Evolutionary conservation across 2,797 vertebrate genomes (phyloP), one percentile per base, ranked within the genome.

Genomic region (Dendrocincla fuliginosa): DNA sequence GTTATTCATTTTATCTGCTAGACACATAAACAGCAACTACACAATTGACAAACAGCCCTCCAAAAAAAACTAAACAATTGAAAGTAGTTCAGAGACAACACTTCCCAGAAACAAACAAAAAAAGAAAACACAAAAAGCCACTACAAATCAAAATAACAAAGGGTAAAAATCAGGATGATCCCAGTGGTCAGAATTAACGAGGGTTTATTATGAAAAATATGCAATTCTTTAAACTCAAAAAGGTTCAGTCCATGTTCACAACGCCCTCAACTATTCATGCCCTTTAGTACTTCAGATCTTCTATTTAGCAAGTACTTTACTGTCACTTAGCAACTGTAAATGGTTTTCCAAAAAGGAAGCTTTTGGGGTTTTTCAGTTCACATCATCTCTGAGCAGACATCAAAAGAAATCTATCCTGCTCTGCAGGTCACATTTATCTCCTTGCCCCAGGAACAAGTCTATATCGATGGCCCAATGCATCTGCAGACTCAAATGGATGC

Each of bases 321-420:
- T 47, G 68, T 96, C 96, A 97, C 96, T 95, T 97, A 94, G 94
- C 94, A 95, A 93, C 87, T 93, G 65, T 55, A 82, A 86, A 89
- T 75, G 79, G 37, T 85, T 95, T 89, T 94, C 82, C 84, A 85
- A 82, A 92, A 94, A 88, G 60, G 71, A 92, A 94, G 84, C 68
- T 95, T 94, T 86, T 55, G 75, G 88, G 70, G 77, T 60, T 88
- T 94, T 90, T 82, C 73, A 79, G 85, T 87, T 93, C 89, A 84
- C 55, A 75, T 78, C 57, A 81, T 85, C 76, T 84, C 68, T 5
- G 10, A 63, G 47, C 41, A 91, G 69, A 67, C 81, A 90, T 91
- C 80, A 95, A 93, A 93, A 95, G 91, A 83, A 73, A 94, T 93
- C 78, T 63, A 71, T 69, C 70, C 63, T 30, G 32, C 90, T 81